A percentile compares a stretch with the other conserved stretches of the same genome.
Evolutionary conservation across 2,113 vertebrate genomes (phyloP).

Genomic region (Hippopotamus amphibius): DNA sequence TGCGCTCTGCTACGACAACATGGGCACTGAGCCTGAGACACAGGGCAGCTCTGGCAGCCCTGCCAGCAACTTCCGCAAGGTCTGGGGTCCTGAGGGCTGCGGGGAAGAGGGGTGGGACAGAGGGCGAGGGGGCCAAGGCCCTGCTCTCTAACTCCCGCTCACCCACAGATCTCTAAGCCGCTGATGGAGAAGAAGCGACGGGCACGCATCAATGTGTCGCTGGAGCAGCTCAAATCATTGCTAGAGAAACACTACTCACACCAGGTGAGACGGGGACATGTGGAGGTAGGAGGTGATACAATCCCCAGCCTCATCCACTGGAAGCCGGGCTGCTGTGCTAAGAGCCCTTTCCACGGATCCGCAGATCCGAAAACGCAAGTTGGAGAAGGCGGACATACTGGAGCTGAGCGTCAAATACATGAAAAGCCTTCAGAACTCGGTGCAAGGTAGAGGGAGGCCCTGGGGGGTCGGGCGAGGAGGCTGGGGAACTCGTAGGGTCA

Average conservation of each 20-base stretch:
- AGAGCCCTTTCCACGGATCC: background rate
- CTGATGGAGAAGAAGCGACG: constrained; percentile 95
- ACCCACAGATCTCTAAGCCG: constrained; percentile 91
- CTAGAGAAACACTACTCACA: constrained; percentile 92
- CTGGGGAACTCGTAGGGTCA: background rate
- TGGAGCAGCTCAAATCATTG: constrained; percentile 91
- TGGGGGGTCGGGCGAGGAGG: background rate
- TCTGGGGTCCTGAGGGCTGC: constrained; percentile 11
- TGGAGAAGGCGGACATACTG: constrained; percentile 95
- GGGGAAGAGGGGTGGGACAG: background rate
- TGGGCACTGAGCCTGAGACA: constrained; percentile 65
- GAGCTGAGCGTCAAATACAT: constrained; percentile 95
- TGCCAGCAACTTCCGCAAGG: constrained; percentile 75
- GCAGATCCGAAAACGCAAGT: constrained; percentile 94
- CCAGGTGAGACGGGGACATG: constrained; percentile 84
- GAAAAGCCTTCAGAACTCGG: constrained; percentile 89
- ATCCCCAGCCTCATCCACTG: background rate
- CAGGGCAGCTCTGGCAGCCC: background rate
- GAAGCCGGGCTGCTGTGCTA: background rate
- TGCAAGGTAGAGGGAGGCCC: constrained; percentile 79
- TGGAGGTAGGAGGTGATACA: fast-evolving
- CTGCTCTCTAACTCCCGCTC: background rate
- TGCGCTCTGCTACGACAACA: background rate
- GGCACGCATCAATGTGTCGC: constrained; percentile 92
- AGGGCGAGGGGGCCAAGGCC: fast-evolving